Percentiles rank a stretch among this genome's conserved stretches.
Conservation (phyloP, 2,797 vertebrate genomes). For the Masticophis lateralis region DNA sequence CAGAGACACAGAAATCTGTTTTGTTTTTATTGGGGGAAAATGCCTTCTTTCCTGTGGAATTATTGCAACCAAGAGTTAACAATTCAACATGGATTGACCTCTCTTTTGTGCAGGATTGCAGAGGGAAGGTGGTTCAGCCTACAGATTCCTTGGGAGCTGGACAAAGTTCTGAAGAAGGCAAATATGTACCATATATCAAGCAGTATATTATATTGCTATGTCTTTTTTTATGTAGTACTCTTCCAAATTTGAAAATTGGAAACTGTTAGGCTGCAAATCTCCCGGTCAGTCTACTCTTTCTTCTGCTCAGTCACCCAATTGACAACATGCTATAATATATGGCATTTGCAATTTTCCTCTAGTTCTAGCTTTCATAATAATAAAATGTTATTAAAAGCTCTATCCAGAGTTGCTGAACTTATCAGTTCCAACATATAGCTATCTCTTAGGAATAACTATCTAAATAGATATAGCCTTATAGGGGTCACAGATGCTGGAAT, state of each 20-base stretch:
- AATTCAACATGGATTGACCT: background rate
- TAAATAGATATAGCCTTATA: conserved; percentile 50
- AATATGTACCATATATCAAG: background rate
- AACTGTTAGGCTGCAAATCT: background rate
- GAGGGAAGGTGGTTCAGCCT: background rate
- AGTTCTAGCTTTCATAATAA: conserved; percentile 15
- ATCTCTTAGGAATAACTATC: conserved; percentile 53
- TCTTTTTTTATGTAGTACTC: background rate
- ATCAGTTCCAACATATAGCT: conserved; percentile 43
- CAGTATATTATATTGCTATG: background rate
- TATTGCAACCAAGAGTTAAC: background rate
- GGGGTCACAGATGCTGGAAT: conserved; percentile 57
- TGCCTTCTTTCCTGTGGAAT: background rate
- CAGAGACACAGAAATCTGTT: background rate
- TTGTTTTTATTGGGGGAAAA: background rate
- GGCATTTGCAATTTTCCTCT: background rate
- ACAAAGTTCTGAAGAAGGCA: background rate
- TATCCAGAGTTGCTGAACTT: conserved; percentile 42
- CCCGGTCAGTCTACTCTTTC: background rate
- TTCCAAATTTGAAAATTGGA: background rate
- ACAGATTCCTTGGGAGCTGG: too few relatives aligned
- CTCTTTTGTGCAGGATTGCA: background rate
- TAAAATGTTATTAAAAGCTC: background rate
- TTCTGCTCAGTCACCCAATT: background rate
- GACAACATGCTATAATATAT: background rate